Evolutionary conservation across 1,140 invertebrate species (phyloP), one percentile per base, ranked within the genome.

Genomic region (Caerostris extrusa): DNA sequence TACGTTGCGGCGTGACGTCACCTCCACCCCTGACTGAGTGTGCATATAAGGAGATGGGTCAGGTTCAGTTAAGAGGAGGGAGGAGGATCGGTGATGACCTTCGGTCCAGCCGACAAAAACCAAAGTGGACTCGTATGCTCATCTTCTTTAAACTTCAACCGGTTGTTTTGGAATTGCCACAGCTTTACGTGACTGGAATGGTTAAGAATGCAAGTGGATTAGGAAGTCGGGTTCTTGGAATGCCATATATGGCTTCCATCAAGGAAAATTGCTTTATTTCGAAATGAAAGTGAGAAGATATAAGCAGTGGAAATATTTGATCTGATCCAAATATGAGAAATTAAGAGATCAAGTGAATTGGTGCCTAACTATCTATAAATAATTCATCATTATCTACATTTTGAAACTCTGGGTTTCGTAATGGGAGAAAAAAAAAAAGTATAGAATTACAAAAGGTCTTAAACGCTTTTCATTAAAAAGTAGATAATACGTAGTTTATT

Each of bases 1-100:
- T 64, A 85, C 90, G 90, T 91, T 19, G 56, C 12, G 10, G 12
- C 12, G 10, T 85, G 83, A 85, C 83, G 83, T 85, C 83, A 85
- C 83, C 12, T 10, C 12, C 10, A 34, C 34, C 19, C n/a, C 56
- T 17, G 55, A 53, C 82, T 55, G 67, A 17, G 67, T 85, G 90
- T 92, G 53, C 90, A 57, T 92, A 92, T 92, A 92, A 64, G 90
- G 90, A 85, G 81, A 67, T 34, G 14, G 90, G 90, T 92, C 90
- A 85, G 81, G 90, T 64, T 85, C 90, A 92, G 90, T 61, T 69
- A 19, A 12, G 17, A 19, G 55, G 56, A 58, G 56, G 82, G 12
- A 60, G n/a, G 53, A n/a, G n/a, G 12, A 14, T 67, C n/a, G 12
- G 12, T 67, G 7, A 5, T 85, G 57, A 85, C 55, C 55, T 58